Percentiles rank a stretch among this genome's conserved stretches.
Conservation (phyloP, 35 echinoderm and acorn worm genomes). For the Holothuria glaberrima region DNA sequence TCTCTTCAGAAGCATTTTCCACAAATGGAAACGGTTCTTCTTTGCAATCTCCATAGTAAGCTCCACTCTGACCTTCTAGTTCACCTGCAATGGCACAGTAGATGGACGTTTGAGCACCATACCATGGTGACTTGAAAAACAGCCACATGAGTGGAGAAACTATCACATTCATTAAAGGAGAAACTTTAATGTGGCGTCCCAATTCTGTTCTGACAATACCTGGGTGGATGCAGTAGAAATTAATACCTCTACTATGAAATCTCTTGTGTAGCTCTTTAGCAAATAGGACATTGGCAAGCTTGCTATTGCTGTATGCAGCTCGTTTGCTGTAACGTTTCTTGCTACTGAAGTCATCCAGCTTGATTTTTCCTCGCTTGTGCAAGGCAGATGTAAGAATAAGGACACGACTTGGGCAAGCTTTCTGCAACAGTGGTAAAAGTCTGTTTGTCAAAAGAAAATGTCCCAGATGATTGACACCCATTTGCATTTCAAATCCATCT, state of each 20-base stretch:
- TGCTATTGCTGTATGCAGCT: conserved; percentile 84
- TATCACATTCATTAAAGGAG: conserved; percentile 41
- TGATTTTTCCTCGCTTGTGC: conserved; percentile 81
- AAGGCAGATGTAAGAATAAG: conserved; percentile 83
- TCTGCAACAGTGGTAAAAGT: conserved; percentile 71
- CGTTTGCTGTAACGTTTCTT: conserved; percentile 69
- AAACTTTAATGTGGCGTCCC: conserved; percentile 69
- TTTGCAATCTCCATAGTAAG: conserved; percentile 93
- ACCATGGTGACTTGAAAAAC: conserved; percentile 76
- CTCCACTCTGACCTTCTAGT: conserved; percentile 70
- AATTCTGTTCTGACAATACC: conserved; percentile 86
- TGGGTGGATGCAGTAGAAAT: conserved; percentile 89
- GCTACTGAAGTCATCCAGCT: conserved; percentile 70
- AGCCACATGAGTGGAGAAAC: conserved; percentile 77
- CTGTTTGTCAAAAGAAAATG: conserved; percentile 93
- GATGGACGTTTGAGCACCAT: conserved; percentile 90
- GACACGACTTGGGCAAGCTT: conserved; percentile 74
- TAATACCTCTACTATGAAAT: conserved; percentile 61
- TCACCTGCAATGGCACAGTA: conserved; percentile 87
- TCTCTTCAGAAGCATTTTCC: conserved; percentile 63
- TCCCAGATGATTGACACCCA: conserved; percentile 86
- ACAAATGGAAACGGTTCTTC: conserved; percentile 85
- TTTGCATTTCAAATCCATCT: conserved; percentile 86
- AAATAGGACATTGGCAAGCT: conserved; percentile 91
- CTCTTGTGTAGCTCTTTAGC: conserved; percentile 79